Conservation (phyloP, 2,113 vertebrate genomes). For the Anseranas semipalmata region DNA sequence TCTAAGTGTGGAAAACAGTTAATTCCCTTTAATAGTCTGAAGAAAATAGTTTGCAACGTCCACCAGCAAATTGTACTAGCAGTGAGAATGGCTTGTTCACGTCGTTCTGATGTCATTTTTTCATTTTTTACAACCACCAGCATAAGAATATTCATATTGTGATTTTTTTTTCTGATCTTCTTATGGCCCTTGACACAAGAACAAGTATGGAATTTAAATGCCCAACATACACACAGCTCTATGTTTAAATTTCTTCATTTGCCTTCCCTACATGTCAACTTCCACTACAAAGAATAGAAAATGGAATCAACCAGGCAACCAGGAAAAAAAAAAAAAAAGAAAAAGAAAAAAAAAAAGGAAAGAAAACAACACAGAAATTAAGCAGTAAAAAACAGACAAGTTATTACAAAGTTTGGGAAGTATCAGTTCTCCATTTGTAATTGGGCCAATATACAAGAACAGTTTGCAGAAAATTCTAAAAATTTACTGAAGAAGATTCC, state of each 20-base stretch:
- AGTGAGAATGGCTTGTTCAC: not conserved
- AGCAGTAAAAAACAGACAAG: not conserved
- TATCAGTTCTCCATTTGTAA: not conserved
- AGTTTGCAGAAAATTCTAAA: not conserved
- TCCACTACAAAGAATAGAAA: not conserved
- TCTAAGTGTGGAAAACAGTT: not conserved
- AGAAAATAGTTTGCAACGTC: not conserved
- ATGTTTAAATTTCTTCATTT: not conserved
- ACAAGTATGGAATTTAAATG: not conserved
- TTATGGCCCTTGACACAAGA: not conserved
- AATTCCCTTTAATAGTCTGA: not conserved
- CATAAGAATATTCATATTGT: not conserved
- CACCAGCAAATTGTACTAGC: not conserved
- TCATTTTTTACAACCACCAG: not conserved
- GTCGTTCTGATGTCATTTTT: not conserved
- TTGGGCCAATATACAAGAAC: not conserved
- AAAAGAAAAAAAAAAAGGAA: too few species aligned
- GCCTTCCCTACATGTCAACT: not conserved
- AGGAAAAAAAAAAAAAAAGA: not conserved
- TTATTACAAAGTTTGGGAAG: not conserved
- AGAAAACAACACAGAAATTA: not conserved
- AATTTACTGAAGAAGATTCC: not conserved
- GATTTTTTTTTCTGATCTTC: not conserved
- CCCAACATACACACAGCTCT: not conserved
- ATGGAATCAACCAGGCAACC: not conserved